Conservation (phyloP, 2,888 invertebrate species). For the Chrysodeixis includens region DNA sequence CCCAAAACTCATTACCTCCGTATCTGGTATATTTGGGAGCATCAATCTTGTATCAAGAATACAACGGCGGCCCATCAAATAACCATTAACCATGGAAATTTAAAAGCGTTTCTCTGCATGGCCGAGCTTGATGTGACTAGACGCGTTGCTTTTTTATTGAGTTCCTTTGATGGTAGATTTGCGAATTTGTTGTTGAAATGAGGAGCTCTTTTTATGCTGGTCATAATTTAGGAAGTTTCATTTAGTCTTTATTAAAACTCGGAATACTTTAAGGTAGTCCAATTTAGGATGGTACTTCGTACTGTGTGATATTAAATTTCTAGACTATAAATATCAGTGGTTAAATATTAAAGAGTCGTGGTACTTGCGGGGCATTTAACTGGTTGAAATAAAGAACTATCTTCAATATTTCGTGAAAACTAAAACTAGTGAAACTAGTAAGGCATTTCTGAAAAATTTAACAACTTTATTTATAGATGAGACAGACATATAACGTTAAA, state of each 20-base stretch:
- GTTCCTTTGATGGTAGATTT: conserved; percentile 15
- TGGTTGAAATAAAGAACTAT: no score
- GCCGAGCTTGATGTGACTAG: conserved; percentile 35
- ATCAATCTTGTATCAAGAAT: conserved; percentile 76
- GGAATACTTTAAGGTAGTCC: neutral
- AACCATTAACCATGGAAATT: conserved; percentile 67
- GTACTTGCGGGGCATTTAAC: no score
- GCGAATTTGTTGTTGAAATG: conserved; percentile 3
- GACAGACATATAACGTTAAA: no score
- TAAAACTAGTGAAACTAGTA: no score
- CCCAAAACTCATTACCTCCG: conserved; percentile 51
- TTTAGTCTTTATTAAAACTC: neutral
- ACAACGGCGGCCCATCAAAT: conserved; percentile 70
- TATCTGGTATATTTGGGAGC: conserved; percentile 64
- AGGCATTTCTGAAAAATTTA: no score
- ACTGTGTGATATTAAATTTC: neutral
- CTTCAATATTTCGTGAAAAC: no score
- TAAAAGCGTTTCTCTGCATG: conserved; percentile 48
- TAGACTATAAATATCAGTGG: neutral
- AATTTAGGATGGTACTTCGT: neutral
- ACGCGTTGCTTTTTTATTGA: conserved; percentile 49
- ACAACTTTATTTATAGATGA: no score
- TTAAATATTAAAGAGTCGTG: no score
- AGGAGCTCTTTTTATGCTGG: neutral
- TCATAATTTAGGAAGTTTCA: neutral